A percentile compares a stretch with the other conserved stretches of the same genome.
phyloP scores from a whole-genome alignment of 2,113 vertebrate species.

The Orthonyx spaldingii region DNA sequence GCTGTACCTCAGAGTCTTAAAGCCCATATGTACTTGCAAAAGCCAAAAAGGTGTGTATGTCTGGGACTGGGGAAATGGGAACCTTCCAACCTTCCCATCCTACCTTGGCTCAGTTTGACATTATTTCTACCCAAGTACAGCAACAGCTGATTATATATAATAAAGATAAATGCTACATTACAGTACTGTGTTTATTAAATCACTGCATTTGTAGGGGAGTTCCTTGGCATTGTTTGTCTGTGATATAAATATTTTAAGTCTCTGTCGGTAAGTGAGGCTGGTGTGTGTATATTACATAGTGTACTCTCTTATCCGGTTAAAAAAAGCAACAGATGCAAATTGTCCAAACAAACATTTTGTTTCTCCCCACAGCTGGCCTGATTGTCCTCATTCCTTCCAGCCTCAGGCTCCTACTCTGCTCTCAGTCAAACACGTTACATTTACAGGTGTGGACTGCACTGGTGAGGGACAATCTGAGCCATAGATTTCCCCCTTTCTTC shows the following conservation, averaged over 20 bases:
- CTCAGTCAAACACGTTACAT: not conserved
- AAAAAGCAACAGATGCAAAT: constrained; percentile 72
- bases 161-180: constrained; percentile 64
- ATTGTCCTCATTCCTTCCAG: constrained; percentile 17
- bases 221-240: constrained; percentile 72
- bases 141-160: constrained; percentile 62
- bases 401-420: not conserved
- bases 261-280: constrained; percentile 63
- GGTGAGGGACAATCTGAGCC: fast-evolving
- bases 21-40: not conserved
- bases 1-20: not conserved
- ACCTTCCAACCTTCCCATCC: constrained; percentile 8
- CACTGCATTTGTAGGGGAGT: constrained; percentile 60
- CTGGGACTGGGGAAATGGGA: not conserved
- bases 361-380: constrained; percentile 65
- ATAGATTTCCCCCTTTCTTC: not conserved
- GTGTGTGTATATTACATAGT: constrained; percentile 70
- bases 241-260: constrained; percentile 78
- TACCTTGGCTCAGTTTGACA: constrained; percentile 33
- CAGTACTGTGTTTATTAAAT: constrained; percentile 72
- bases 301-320: constrained; percentile 67
- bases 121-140: constrained; percentile 38
- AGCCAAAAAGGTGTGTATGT: constrained; percentile 23
- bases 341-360: constrained; percentile 77
- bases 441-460: constrained; percentile 14